Evolutionary conservation across 2,797 vertebrate species (phyloP), one percentile per base, ranked within the genome.

Genomic region (Basileuterus tristriatus): DNA sequence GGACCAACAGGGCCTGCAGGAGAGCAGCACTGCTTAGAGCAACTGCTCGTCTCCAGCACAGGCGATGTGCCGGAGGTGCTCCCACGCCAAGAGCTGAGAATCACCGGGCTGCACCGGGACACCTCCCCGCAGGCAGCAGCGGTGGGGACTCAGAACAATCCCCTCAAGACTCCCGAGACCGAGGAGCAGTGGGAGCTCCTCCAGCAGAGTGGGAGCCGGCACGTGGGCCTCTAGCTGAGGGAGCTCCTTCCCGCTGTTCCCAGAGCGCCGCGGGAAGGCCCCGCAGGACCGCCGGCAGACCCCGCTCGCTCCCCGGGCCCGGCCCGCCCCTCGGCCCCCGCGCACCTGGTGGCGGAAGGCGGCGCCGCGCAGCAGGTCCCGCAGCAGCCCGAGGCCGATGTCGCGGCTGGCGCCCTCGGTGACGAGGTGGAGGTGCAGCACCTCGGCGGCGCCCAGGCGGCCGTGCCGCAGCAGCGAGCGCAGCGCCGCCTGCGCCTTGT

Each of bases 391-490:
- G 81, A 98, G 86, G 43, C 98, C 98, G 94, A 98, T 91, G 92
- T 98, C 96, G 89, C 96, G 97, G 95, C 99, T 99, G 71, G 98
- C 97, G 83, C 96, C 97, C 87, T 99, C 99, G 29, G 98, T 98
- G 87, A 99, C 99, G 85, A 99, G 99, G 96, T 99, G 99, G 62
- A 99, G 97, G 79, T 98, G 98, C 69, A 99, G 97, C 63, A 98
- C 97, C 87, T 99, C 98, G 21, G 97, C 98, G 52, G 98, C 97
- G 76, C 96, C 89, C 95, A 99, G 98, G 60, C 74, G 97, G 41
- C 98, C 98, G 21, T 98, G 98, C 63, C 98, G 98, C 60, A 98
- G 98, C 98, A 99, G 97, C 2, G 99, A 99, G 94, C 98, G 95
- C 97, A 99, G 98, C 81, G 98, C 98, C 82, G 98, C 97, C 90